phyloP scores from a whole-genome alignment of 37 sponge, comb jelly and placozoan genomes.

The Lycopodina hypogea region DNA sequence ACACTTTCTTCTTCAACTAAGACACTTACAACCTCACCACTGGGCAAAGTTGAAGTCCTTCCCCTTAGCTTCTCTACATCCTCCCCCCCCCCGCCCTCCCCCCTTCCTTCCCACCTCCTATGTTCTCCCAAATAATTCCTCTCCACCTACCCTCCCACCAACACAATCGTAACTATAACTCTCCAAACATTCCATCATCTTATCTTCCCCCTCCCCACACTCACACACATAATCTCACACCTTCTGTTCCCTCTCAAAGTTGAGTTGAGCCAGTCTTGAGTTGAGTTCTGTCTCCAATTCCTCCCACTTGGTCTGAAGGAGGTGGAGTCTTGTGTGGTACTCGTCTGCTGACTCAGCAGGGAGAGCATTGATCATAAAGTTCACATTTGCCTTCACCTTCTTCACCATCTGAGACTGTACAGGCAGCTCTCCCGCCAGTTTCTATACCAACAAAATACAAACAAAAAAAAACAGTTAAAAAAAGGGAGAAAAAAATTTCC shows the following conservation, averaged over 20 bases:
- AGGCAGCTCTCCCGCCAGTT: conserved; percentile 1
- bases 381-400: conserved; percentile 15
- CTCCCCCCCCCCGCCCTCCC: no score
- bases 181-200: neutral
- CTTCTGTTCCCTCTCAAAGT: conserved; percentile 32
- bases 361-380: conserved; percentile 11
- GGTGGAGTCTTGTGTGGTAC: neutral
- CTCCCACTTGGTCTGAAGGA: conserved; percentile 14
- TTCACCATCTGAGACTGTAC: conserved; percentile 25
- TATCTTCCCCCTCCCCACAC: neutral
- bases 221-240: conserved; percentile 4
- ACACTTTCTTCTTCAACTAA: no score
- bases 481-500: neutral
- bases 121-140: neutral
- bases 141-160: neutral
- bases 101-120: no score
- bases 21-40: no score
- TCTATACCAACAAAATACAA: conserved; percentile 1
- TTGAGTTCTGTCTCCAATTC: neutral
- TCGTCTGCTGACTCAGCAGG: neutral
- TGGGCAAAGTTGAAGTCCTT: no score
- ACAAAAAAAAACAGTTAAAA: neutral
- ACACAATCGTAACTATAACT: neutral
- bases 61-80: no score
- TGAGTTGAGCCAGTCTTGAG: conserved; percentile 13